Conservation (phyloP, 2,888 invertebrate species). For the Hydroisotoma schaefferi region DNA sequence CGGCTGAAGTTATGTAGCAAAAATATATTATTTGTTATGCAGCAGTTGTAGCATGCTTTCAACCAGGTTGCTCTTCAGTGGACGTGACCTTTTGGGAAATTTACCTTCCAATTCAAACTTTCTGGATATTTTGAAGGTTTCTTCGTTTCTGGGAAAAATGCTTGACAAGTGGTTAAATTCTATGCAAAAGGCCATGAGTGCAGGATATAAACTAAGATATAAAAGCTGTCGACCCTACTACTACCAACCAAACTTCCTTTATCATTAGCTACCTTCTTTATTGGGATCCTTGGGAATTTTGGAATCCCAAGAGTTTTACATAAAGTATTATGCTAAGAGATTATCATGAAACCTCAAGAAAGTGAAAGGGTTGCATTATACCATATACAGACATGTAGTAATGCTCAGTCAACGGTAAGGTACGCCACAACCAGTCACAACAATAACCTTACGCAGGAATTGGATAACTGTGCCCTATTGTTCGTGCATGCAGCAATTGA, state of each 20-base stretch:
- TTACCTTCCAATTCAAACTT: conserved; percentile 12
- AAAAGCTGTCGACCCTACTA: not conserved
- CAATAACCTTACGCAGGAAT: not conserved
- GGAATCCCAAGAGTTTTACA: not conserved
- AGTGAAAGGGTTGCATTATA: conserved; percentile 22
- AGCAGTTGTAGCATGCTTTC: not conserved
- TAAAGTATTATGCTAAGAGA: not conserved
- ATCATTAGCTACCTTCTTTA: not conserved
- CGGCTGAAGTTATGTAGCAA: not conserved
- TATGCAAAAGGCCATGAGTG: not conserved
- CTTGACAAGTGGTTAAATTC: not conserved
- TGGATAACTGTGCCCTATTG: too few relatives aligned
- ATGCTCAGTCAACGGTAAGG: too few relatives aligned
- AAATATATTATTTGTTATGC: not conserved
- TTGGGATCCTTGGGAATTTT: conserved; percentile 3
- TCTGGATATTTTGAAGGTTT: conserved; percentile 43
- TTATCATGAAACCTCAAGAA: not conserved
- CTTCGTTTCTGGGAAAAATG: conserved; percentile 13
- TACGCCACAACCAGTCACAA: too few relatives aligned
- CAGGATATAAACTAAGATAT: too few relatives aligned
- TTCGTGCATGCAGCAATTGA: too few relatives aligned
- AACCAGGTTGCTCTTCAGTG: not conserved
- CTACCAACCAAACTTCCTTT: not conserved
- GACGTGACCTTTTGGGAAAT: conserved; percentile 16
- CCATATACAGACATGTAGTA: not conserved